Base-by-base conservation (phyloP, 2,888 invertebrate species). In the Thysanoteuthis rhombus region DNA sequence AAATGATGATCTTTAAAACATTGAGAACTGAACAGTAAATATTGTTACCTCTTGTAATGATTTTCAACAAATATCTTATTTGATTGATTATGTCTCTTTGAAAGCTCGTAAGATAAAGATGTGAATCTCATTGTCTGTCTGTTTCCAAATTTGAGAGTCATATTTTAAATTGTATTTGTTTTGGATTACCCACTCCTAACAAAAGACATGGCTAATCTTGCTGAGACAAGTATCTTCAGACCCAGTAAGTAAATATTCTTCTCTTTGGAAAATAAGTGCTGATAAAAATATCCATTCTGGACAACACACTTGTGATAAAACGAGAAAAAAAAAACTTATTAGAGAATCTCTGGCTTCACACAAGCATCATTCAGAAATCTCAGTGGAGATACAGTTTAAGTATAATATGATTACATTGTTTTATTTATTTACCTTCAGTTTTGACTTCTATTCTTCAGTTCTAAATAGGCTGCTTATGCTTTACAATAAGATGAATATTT, bases 261-360 rank as follows among this genome's bases (percentile, higher is more conserved):
- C 75, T 75, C 75, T n/a, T 75, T 75, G 75, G 75, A 75, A 75
- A 75, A 36, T 75, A 16, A 75, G 75, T 36, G 16, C 16, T 75
- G 75, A 75, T 75, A 75, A 19, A 75, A 75, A n/a, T 36, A 75
- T 75, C 75, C 75, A 75, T 75, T 75, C 36, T 75, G n/a, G 75
- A 75, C 75, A n/a, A n/a, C 75, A 75, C 75, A n/a, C 75, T 75
- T 75, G n/a, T n/a, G 75, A 75, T n/a, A 75, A 75, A 75, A 75
- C n/a, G 36, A 75, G 75, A 75, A 75, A 75, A 12, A 75, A 16
- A 16, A 75, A 12, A n/a, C 8, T 75, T 75, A 6, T n/a, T 75
- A 75, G n/a, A n/a, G n/a, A 36, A n/a, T 75, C n/a, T n/a, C 12
- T 75, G 75, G n/a, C 4, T n/a, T 16, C 75, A 32, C 58, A 75